A percentile compares a stretch with the other conserved stretches of the same genome.
Evolutionary conservation across 2,797 vertebrate genomes (phyloP).

Genomic region (Sparus aurata): DNA sequence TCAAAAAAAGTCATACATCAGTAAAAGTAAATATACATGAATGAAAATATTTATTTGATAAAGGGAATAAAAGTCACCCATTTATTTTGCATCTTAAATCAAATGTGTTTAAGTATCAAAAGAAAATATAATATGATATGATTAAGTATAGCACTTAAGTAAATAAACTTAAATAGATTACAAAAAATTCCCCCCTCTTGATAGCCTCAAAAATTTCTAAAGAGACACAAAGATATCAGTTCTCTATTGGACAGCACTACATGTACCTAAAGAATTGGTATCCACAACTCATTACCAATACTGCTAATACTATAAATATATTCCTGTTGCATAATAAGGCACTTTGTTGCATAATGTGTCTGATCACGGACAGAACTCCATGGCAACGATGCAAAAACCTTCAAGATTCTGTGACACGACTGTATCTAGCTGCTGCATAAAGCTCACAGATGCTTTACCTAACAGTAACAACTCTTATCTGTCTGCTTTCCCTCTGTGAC

Average conservation of each 20-base stretch:
- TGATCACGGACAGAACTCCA: constrained; percentile 9
- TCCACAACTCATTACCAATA: background rate
- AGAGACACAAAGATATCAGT: background rate
- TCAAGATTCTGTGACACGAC: background rate
- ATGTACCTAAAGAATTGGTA: background rate
- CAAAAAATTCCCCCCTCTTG: no score
- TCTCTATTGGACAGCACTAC: background rate
- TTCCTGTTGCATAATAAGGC: constrained; percentile 29
- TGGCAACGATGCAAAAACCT: constrained; percentile 25
- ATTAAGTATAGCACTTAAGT: no score
- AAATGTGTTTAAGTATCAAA: no score
- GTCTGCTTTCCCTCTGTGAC: background rate
- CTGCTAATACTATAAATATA: background rate
- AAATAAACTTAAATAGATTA: no score
- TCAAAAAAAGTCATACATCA: background rate
- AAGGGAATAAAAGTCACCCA: no score
- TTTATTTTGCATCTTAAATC: no score
- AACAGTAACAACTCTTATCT: background rate
- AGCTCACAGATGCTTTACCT: background rate
- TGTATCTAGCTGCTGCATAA: background rate
- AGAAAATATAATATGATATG: no score
- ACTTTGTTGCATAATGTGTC: constrained; percentile 34
- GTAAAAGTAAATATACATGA: no score
- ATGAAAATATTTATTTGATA: no score
- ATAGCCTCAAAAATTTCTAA: background rate